These are phyloP conservation scores for Oryzias dopingdopingensis DNA, from an alignment of 2,797 vertebrate species.

Conservation along the genomic window DNA sequence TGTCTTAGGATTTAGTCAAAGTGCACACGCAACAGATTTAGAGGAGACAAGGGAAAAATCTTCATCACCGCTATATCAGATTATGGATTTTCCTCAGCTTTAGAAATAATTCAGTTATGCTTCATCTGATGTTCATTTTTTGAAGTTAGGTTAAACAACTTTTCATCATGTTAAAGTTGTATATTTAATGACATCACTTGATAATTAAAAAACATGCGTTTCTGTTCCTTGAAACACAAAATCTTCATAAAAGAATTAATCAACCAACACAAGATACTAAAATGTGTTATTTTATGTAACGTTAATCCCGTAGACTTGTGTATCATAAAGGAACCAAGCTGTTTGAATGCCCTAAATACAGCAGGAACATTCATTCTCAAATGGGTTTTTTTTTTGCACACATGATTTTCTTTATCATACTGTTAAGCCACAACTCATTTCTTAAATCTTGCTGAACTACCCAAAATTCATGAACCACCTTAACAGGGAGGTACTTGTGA, in stretches of 20 bases:
- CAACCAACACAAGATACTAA: constrained; percentile 65
- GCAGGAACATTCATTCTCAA: constrained; percentile 45
- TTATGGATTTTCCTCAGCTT: constrained; percentile 17
- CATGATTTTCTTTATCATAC: constrained; percentile 53
- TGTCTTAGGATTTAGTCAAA: constrained; percentile 40
- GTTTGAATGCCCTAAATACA: constrained; percentile 71
- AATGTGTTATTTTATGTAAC: constrained; percentile 60
- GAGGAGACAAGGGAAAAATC: neutral
- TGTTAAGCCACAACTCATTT: constrained; percentile 33
- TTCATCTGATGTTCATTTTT: neutral
- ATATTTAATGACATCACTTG: too few species aligned
- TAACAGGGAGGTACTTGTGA: constrained; percentile 21
- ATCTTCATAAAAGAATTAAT: constrained; percentile 67
- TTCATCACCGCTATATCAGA: constrained; percentile 13
- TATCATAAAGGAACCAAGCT: constrained; percentile 66
- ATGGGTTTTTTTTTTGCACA: constrained; percentile 15
- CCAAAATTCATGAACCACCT: constrained; percentile 15
- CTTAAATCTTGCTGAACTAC: too few species aligned
- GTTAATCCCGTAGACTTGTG: constrained; percentile 62
- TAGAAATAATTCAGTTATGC: constrained; percentile 1
- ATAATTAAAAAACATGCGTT: constrained; percentile 7
- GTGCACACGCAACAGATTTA: constrained; percentile 41
- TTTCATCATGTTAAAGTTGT: too few species aligned
- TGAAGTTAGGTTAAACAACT: too few species aligned
- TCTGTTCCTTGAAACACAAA: constrained; percentile 38